These are phyloP conservation scores for Phodopus roborovskii DNA, from an alignment of 2,113 vertebrate species.

Conservation along the genomic window DNA sequence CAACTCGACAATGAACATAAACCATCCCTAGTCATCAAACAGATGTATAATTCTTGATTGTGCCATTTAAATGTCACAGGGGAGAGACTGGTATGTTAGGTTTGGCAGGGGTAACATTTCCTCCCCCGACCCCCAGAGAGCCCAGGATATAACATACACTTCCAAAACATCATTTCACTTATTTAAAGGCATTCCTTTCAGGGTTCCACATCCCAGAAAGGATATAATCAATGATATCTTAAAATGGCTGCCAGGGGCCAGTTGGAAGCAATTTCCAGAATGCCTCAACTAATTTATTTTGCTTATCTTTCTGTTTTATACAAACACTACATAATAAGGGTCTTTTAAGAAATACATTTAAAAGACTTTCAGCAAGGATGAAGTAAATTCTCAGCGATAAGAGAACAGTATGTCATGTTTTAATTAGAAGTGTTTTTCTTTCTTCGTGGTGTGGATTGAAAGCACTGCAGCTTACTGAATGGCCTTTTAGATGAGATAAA, in stretches of 20 bases:
- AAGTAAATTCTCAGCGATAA: slow-evolving; percentile 52
- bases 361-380: slow-evolving; percentile 45
- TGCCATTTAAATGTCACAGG: background rate
- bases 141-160: background rate
- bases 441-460: background rate
- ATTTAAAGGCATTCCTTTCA: slow-evolving; percentile 12
- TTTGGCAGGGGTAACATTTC: background rate
- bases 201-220: slow-evolving; percentile 45
- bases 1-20: background rate
- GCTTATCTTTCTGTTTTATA: slow-evolving; percentile 55
- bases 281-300: slow-evolving; percentile 37
- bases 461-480: background rate
- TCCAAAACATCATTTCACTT: background rate
- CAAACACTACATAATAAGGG: slow-evolving; percentile 46
- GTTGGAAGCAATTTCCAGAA: background rate
- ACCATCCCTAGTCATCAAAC: background rate
- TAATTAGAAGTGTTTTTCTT: slow-evolving; percentile 57
- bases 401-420: slow-evolving; percentile 33
- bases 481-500: slow-evolving; percentile 8
- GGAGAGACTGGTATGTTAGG: background rate
- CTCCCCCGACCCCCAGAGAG: slow-evolving; percentile 2
- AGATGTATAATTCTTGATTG: background rate
- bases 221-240: background rate
- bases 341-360: slow-evolving; percentile 42
- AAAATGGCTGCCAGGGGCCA: slow-evolving; percentile 11